Percentiles rank a stretch among this genome's conserved stretches.
These are phyloP conservation scores for Glyptemys insculpta DNA, from an alignment of 2,797 vertebrate genomes.

Conservation along the genomic window DNA sequence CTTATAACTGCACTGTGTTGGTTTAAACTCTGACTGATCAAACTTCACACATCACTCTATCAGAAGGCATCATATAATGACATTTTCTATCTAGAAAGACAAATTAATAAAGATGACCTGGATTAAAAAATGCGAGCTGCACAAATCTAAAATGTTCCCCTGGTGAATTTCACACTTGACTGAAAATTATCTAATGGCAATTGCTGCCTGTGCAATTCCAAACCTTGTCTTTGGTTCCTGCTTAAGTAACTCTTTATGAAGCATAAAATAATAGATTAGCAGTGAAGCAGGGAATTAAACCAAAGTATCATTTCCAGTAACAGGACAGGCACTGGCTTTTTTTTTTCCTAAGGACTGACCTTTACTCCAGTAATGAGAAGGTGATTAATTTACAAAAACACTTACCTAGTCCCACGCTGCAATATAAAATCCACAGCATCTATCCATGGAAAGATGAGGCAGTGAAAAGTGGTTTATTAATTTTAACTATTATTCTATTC, in stretches of 20 bases:
- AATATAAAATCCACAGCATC: background rate
- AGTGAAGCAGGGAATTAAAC: background rate
- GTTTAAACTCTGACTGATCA: slow-evolving; percentile 5
- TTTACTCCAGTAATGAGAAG: background rate
- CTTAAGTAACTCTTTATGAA: background rate
- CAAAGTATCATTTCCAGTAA: background rate
- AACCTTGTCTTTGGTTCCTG: background rate
- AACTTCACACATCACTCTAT: slow-evolving; percentile 31
- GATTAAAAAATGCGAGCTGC: slow-evolving; percentile 4
- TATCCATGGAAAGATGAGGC: background rate
- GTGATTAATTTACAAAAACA: background rate
- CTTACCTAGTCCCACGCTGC: background rate
- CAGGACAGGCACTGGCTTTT: background rate
- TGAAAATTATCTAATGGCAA: slow-evolving; percentile 33
- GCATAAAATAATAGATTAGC: background rate
- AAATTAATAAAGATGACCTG: background rate
- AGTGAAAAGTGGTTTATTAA: background rate
- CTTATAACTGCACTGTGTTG: slow-evolving; percentile 17
- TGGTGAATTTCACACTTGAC: slow-evolving; percentile 19
- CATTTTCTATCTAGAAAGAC: slow-evolving; percentile 30
- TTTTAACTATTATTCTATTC: background rate
- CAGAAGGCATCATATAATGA: slow-evolving; percentile 17
- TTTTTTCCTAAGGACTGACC: background rate
- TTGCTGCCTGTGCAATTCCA: slow-evolving; percentile 33
- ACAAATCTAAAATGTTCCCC: slow-evolving; percentile 15